phyloP scores from a whole-genome alignment of 2,113 vertebrate genomes.

The Trochalopteron elliotii region DNA sequence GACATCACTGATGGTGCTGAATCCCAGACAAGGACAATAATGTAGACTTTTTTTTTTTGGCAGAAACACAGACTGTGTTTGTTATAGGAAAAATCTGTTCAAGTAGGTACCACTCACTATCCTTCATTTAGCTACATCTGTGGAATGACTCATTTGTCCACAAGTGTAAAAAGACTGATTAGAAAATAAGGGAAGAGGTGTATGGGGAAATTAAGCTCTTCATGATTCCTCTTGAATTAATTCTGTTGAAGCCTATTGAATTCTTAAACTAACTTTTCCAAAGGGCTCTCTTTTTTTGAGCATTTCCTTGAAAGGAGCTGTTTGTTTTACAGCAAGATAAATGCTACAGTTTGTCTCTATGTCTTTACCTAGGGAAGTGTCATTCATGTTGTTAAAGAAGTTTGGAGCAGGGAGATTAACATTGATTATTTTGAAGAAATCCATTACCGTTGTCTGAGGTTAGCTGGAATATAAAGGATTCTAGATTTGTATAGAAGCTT shows the following conservation, averaged over 20 bases:
- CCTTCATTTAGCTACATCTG: background rate
- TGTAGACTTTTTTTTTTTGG: fast-evolving
- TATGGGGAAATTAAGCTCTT: background rate
- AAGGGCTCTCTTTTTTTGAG: background rate
- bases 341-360: background rate
- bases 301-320: background rate
- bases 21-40: background rate
- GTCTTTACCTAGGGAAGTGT: background rate
- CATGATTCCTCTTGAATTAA: background rate
- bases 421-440: background rate
- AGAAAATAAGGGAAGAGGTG: background rate
- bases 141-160: background rate
- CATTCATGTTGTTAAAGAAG: background rate
- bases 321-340: background rate
- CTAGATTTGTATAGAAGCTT: background rate
- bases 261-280: background rate
- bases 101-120: background rate
- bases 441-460: background rate
- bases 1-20: background rate
- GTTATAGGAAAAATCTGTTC: background rate
- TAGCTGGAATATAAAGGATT: background rate
- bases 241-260: background rate
- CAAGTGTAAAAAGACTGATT: background rate
- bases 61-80: background rate
- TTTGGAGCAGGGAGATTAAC: background rate